phyloP scores from a whole-genome alignment of 1,140 invertebrate genomes.

The Drosophila ironensis region DNA sequence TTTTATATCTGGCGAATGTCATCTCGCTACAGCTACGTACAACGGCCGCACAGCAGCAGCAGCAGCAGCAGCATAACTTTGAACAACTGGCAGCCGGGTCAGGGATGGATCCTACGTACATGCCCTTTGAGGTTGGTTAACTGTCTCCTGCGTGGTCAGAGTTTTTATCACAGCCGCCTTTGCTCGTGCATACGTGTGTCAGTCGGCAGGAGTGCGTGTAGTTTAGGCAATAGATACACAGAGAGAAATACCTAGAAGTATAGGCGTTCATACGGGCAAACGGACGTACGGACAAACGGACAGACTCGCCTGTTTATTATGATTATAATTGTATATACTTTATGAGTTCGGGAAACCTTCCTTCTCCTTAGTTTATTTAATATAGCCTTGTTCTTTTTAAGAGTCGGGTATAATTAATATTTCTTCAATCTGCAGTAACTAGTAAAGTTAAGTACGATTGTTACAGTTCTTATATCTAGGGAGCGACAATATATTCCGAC shows the following conservation, averaged over 20 bases:
- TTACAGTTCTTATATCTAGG: too few species aligned
- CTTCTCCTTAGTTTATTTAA: too few species aligned
- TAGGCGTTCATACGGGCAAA: too few species aligned
- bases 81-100: slow-evolving; percentile 45
- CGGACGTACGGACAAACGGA: too few species aligned
- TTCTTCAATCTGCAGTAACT: too few species aligned
- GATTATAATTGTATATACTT: too few species aligned
- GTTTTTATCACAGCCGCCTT: slow-evolving; percentile 63
- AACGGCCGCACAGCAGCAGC: too few species aligned
- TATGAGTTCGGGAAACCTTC: too few species aligned
- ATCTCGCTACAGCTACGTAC: slow-evolving; percentile 50
- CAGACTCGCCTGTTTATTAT: too few species aligned
- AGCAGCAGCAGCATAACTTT: slow-evolving; percentile 61
- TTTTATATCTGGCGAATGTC: slow-evolving; percentile 73
- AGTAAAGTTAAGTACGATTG: too few species aligned
- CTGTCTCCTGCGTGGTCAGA: slow-evolving; percentile 54
- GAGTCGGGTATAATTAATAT: too few species aligned
- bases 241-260: background rate
- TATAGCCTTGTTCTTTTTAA: background rate
- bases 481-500: too few species aligned
- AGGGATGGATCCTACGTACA: slow-evolving; percentile 13
- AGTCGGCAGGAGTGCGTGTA: slow-evolving; percentile 36
- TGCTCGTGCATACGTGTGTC: slow-evolving; percentile 29
- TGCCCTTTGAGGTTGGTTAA: slow-evolving; percentile 68
- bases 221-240: slow-evolving; percentile 30